Conservation (phyloP, 1,140 invertebrate genomes). For the Atopsyche davidsoni region DNA sequence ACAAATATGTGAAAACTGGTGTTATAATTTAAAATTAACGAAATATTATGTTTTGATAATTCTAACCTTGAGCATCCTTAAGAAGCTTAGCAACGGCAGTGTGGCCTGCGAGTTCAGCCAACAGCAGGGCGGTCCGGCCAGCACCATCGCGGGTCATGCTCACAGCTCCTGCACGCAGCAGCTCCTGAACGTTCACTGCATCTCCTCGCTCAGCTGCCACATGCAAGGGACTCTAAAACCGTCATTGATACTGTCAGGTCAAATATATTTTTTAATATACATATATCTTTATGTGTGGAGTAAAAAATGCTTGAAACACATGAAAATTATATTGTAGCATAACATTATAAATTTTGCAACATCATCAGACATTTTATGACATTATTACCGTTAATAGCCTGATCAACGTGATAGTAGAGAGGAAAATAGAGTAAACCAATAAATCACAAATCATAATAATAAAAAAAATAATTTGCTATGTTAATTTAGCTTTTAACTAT, state of each 20-base stretch:
- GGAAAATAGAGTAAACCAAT: not conserved
- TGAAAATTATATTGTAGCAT: too few relatives aligned
- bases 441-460: conserved; percentile 7
- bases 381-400: too few relatives aligned
- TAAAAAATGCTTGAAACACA: too few relatives aligned
- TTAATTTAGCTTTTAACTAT: not conserved
- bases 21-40: not conserved
- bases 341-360: too few relatives aligned
- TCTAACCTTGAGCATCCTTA: conserved; percentile 62
- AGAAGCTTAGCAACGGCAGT: conserved; percentile 59
- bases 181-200: conserved; percentile 58
- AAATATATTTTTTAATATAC: too few relatives aligned
- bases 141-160: conserved; percentile 57
- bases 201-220: conserved; percentile 76
- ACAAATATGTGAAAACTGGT: not conserved
- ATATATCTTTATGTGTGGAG: too few relatives aligned
- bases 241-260: too few relatives aligned
- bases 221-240: conserved; percentile 71
- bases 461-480: conserved; percentile 1
- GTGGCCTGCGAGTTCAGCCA: conserved; percentile 71
- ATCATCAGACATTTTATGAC: too few relatives aligned
- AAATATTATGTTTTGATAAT: conserved; percentile 16
- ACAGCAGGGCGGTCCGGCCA: conserved; percentile 64
- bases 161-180: conserved; percentile 65
- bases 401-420: too few relatives aligned